These are phyloP conservation scores for Drosophila suzukii DNA, from an alignment of 1,140 invertebrate genomes.

Conservation along the genomic window DNA sequence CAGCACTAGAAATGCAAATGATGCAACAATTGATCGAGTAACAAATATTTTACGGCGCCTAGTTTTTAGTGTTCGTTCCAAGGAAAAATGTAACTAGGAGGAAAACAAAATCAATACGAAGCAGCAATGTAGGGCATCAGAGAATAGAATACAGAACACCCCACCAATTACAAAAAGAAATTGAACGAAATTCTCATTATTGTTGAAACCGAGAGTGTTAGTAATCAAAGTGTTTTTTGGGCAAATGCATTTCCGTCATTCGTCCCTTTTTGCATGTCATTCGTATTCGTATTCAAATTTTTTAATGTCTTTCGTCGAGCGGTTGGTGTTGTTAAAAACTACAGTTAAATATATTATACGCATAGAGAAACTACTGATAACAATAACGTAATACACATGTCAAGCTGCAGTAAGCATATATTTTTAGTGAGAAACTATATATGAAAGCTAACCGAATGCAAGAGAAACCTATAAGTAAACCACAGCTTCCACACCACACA, in stretches of 20 bases:
- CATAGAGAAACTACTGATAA: slow-evolving; percentile 43
- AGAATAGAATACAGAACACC: slow-evolving; percentile 66
- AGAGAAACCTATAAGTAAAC: slow-evolving; percentile 31
- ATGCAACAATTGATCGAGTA: slow-evolving; percentile 27
- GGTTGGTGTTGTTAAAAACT: slow-evolving; percentile 68
- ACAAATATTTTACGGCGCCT: slow-evolving; percentile 72
- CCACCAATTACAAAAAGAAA: slow-evolving; percentile 69
- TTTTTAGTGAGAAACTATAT: slow-evolving; percentile 68
- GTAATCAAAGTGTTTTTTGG: slow-evolving; percentile 56
- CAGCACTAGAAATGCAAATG: slow-evolving; percentile 50
- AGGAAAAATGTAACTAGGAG: slow-evolving; percentile 37
- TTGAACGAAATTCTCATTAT: slow-evolving; percentile 66
- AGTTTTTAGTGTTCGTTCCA: slow-evolving; percentile 77
- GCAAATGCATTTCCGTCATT: slow-evolving; percentile 58
- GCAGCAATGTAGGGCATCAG: slow-evolving; percentile 44
- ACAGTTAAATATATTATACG: slow-evolving; percentile 62
- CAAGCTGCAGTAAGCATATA: slow-evolving; percentile 55
- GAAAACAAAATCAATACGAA: slow-evolving; percentile 15
- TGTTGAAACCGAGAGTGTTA: slow-evolving; percentile 44
- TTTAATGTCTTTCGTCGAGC: slow-evolving; percentile 56
- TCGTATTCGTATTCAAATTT: slow-evolving; percentile 54
- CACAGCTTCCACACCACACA: slow-evolving; percentile 71
- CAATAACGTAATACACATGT: slow-evolving; percentile 33
- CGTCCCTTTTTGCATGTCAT: slow-evolving; percentile 64
- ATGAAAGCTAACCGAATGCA: slow-evolving; percentile 43